Evolutionary conservation across 2,797 vertebrate genomes (phyloP), one percentile per base, ranked within the genome.

Genomic region (Florisuga fusca): DNA sequence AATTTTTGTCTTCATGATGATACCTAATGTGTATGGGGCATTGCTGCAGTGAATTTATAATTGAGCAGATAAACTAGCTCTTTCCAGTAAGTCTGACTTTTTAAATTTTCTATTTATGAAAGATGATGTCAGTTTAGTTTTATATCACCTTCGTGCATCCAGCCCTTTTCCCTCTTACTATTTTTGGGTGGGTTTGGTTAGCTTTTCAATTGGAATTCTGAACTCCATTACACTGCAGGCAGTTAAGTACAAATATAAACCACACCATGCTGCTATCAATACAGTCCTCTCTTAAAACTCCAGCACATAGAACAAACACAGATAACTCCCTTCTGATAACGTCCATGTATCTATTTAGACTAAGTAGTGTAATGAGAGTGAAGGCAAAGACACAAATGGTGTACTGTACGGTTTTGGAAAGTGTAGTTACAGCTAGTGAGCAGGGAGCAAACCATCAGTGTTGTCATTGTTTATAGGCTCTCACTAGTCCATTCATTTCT

Each of bases 161-260:
- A 53, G 6, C 69, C 29, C 14, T 74, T 91, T 91, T 15, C 6
- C 21, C 23, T 71, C 6, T 43, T 90, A 38, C 43, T 90, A 12
- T 77, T 92, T 92, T 87, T 87, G 64, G 36, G 10, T 66, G 15
- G 1, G 64, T 94, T 87, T 94, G 51, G 71, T 74, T 95, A 83
- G 31, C 59, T 93, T 92, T 95, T 85, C 66, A 80, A 0, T 58
- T 91, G 75, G 72, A 89, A 93, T 94, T 89, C 89, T 90, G 43
- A 93, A 76, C 71, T 94, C 48, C 61, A 57, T 88, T 93, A 87
- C 1, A 1, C 36, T 77, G 43, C 31, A 62, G 78, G 45, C 34
- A 94, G 81, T 77, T 95, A 92, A 94, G 90, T 92, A 76, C 75
- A 87, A 80, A 85, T 83, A 90, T 38, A 95, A 95, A 87, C 87